Base-by-base conservation (phyloP, 2,888 invertebrate species). In the Caenorhabditis drosophilae region DNA sequence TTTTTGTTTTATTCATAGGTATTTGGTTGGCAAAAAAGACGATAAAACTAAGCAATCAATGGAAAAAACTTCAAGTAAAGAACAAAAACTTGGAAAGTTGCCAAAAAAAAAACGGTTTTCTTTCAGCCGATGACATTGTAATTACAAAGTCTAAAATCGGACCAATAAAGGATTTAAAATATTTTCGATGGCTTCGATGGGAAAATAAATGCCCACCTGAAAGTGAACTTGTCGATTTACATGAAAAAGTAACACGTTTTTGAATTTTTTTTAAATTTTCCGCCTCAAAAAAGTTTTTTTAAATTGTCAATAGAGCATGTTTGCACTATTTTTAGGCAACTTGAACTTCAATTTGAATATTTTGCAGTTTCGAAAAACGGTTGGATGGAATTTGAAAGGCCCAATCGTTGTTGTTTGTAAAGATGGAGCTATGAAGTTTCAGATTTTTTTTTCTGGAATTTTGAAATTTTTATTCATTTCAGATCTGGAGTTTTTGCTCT, bases 371-470 rank as follows among this genome's bases (percentile, higher is more conserved):
- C 63, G 69, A 18, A 62, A 59, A 40, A 34, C 20, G 20, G 38
- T 69, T 22, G 64, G 55, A 40, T 51, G 44, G 34, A 49, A 50
- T 7, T 18, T 20, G 7, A 70, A 66, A 25, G 45, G 47, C 2
- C 61, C 66, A 15, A 6, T 59, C 7, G 53, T 70, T 16, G 42
- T 64, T 16, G 26, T 49, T n/a, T 70, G 69, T 51, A 66, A 59
- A 36, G 66, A 66, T 48, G 69, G 69, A 20, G 69, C 60, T 6
- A 15, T 54, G 2, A 60, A 54, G 62, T 62, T n/a, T 0, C 49
- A 36, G 1, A 18, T 6, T 54, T 38, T n/a, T n/a, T n/a, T n/a
- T n/a, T n/a, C n/a, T n/a, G n/a, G n/a, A n/a, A n/a, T n/a, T n/a
- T n/a, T n/a, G n/a, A n/a, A n/a, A n/a, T n/a, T n/a, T n/a, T n/a